These are phyloP conservation scores for Dorcus parallelipipedus DNA, from an alignment of 2,888 invertebrate species.

Conservation along the genomic window DNA sequence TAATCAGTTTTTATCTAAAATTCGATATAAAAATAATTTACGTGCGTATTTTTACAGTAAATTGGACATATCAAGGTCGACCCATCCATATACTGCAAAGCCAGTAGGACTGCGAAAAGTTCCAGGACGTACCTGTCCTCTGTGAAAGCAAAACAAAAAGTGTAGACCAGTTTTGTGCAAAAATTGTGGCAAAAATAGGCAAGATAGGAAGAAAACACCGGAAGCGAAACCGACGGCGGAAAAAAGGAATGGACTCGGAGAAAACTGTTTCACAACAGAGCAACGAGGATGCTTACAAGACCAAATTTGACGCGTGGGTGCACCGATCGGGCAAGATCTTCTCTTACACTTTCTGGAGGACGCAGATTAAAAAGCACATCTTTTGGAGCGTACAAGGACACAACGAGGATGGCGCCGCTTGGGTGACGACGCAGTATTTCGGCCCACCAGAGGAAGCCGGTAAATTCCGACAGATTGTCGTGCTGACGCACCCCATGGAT, in stretches of 20 bases:
- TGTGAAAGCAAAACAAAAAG: too few relatives aligned
- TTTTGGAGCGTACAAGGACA: conserved; percentile 46
- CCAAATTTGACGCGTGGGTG: conserved; percentile 38
- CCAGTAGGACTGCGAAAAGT: too few relatives aligned
- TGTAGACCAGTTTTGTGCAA: too few relatives aligned
- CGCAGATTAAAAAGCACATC: conserved; percentile 41
- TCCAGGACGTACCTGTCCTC: too few relatives aligned
- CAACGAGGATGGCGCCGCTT: conserved; percentile 36
- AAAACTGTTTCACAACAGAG: not conserved
- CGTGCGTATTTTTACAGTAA: not conserved
- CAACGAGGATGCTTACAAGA: conserved; percentile 34
- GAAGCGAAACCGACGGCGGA: conserved; percentile 3
- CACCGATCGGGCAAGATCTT: conserved; percentile 41
- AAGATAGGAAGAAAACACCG: conserved; percentile 4
- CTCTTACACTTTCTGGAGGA: conserved; percentile 46
- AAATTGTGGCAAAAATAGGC: not conserved
- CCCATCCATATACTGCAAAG: too few relatives aligned
- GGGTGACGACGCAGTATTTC: conserved; percentile 43
- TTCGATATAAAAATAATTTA: not conserved
- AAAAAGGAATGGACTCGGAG: conserved; percentile 7
- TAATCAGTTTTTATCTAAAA: too few relatives aligned
- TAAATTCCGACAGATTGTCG: conserved; percentile 41
- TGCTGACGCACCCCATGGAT: conserved; percentile 41
- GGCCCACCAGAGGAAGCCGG: conserved; percentile 37
- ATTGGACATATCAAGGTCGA: too few relatives aligned